Evolutionary conservation across 35 echinoderm and acorn worm species (phyloP).

Genomic region (Apostichopus parvimensis): DNA sequence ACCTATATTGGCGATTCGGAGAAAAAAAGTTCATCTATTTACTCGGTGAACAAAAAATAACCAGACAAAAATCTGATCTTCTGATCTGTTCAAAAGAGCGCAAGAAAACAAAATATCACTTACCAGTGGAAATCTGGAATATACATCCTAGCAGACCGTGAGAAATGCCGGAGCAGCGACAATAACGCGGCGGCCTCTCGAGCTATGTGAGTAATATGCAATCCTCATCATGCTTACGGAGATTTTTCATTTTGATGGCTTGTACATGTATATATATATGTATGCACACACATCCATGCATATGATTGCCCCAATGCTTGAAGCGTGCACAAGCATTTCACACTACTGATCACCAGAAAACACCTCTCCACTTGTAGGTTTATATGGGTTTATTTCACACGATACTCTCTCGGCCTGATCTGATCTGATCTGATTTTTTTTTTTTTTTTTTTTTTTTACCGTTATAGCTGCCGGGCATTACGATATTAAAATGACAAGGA

Average conservation of each 20-base stretch:
- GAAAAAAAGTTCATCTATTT: too few species aligned
- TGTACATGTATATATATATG: neutral
- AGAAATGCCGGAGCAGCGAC: neutral
- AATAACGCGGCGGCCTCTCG: neutral
- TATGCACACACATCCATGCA: constrained; percentile 32
- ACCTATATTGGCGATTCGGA: too few species aligned
- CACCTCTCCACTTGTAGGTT: neutral
- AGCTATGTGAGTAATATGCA: constrained; percentile 18
- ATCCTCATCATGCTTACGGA: neutral
- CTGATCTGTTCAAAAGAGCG: too few species aligned
- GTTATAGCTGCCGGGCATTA: neutral
- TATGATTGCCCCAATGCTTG: constrained; percentile 10
- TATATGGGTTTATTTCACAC: neutral
- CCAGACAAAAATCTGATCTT: too few species aligned
- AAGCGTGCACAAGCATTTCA: constrained; percentile 3
- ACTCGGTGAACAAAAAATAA: too few species aligned
- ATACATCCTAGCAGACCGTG: constrained; percentile 15
- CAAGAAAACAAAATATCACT: neutral
- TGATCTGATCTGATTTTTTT: neutral
- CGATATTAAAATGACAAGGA: neutral
- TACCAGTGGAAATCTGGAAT: neutral
- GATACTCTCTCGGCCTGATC: neutral
- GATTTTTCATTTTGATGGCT: constrained; percentile 2
- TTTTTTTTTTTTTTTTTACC: neutral
- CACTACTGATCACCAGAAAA: neutral